Evolutionary conservation across 2,888 invertebrate species (phyloP), one percentile per base, ranked within the genome.

Genomic region (Pogonocherus hispidulus): DNA sequence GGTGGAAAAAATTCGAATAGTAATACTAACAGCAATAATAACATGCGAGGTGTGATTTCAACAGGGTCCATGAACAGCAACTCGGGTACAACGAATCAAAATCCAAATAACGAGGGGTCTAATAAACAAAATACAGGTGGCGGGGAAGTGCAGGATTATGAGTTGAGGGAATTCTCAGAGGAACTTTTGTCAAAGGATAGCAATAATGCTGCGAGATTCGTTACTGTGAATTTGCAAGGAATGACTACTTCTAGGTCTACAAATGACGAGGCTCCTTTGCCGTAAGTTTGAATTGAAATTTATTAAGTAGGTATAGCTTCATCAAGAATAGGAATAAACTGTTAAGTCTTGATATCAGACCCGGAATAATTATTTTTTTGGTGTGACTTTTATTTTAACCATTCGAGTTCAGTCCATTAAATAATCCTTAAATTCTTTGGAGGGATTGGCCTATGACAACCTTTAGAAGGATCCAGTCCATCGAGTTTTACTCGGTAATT

Each of bases 201-300:
- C 0, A 94, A 93, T 82, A 94, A 93, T 82, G 92, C 92, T 44
- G 89, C 92, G 4, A 90, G 86, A 79, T 89, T 89, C 74, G 87
- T 94, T n/a, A 90, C 88, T 0, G 80, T 94, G 1, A 93, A 94
- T 83, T 88, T 91, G 69, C 95, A 95, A 86, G 91, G 91, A 71
- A 90, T 90, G 82, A 94, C 94, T 0, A 89, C 91, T 1, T 92
- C 93, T 6, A 88, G 89, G 55, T 91, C 91, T 14, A 86, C 86
- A 60, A 88, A 86, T 11, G 95, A 95, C 82, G 90, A 91, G 83
- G 94, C 95, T 5, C 90, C 94, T 22, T 84, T 88, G 76, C 92
- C 93, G 94, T 95, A 88, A 91, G 92, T 87, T 62, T 51, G n/a
- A 6, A 27, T 27, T 5, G 8, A 27, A 8, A 23, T 14, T 57